Evolutionary conservation across 92 coral and sea anemone species (phyloP), one percentile per base, ranked within the genome.

Genomic region (Paragorgia papillata): DNA sequence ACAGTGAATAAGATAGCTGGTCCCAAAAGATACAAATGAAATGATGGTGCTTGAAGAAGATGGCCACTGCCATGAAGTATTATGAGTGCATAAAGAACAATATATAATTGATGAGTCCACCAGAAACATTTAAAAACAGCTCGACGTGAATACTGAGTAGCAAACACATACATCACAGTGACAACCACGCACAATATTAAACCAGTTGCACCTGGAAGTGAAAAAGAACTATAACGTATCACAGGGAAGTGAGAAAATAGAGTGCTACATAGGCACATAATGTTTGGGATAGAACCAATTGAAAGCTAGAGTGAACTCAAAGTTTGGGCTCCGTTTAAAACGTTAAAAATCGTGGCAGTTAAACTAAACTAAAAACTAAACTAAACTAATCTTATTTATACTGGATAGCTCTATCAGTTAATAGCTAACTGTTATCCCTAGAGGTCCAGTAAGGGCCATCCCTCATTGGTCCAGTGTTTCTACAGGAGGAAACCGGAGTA

Each of bases 71-170:
- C 78, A 55, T 71, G 78, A 2, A 71, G 32, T 37, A 71, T 71
- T 4, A 39, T 71, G 31, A 71, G 64, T 24, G 78, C 78, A 26
- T 71, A 71, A 19, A 71, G 58, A 0, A 58, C 78, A 19, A 71
- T 32, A n/a, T 71, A 71, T 2, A 71, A 50, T 29, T 71, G 78
- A 71, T 71, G 78, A 8, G 78, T 71, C 78, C 78, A 71, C 78
- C 78, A 71, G 64, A 71, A 71, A 15, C 30, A 71, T 29, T 71
- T 71, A 51, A 71, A 71, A 9, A 71, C 78, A 19, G 40, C 39
- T n/a, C 78, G 35, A 0, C 78, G 64, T 19, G 78, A 71, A 31
- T 26, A 71, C 34, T 71, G 78, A 3, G 78, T 26, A 0, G 78
- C 78, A 26, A 71, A 71, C 4, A 71, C 64, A 35, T 71, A 71